Percentiles rank a stretch among this genome's conserved stretches.
Evolutionary conservation across 2,888 invertebrate species (phyloP).

Genomic region (Cremastinae sp.): DNA sequence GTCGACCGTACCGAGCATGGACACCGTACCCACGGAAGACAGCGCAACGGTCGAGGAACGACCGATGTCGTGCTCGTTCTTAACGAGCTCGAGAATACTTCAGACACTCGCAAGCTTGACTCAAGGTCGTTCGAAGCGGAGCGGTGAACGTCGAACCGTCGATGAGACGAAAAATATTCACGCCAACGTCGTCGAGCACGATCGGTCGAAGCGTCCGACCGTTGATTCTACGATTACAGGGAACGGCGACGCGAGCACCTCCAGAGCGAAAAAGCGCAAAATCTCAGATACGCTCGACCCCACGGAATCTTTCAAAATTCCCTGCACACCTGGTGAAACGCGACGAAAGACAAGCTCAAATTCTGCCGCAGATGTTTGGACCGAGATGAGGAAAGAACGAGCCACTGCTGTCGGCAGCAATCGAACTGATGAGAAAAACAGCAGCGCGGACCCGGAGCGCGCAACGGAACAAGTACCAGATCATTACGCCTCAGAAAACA

Average conservation of each 20-base stretch:
- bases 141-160: slow-evolving; percentile 21
- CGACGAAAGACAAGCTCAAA: slow-evolving; percentile 61
- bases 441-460: slow-evolving; percentile 27
- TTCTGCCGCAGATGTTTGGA: slow-evolving; percentile 62
- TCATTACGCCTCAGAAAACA: slow-evolving; percentile 67
- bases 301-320: slow-evolving; percentile 74
- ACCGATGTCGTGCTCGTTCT: slow-evolving; percentile 72
- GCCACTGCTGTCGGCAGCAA: background rate
- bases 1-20: slow-evolving; percentile 72
- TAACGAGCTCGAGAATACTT: slow-evolving; percentile 76
- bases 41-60: slow-evolving; percentile 59
- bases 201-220: slow-evolving; percentile 59
- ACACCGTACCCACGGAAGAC: slow-evolving; percentile 70
- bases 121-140: slow-evolving; percentile 66
- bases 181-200: slow-evolving; percentile 33
- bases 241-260: slow-evolving; percentile 15
- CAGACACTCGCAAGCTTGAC: slow-evolving; percentile 76
- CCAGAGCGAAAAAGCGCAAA: slow-evolving; percentile 70
- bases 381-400: slow-evolving; percentile 37
- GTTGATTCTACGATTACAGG: slow-evolving; percentile 15
- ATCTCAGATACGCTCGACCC: slow-evolving; percentile 69
- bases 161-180: background rate
- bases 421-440: slow-evolving; percentile 16
- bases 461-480: slow-evolving; percentile 52
- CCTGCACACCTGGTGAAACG: slow-evolving; percentile 62